Base-by-base conservation (phyloP, 2,888 invertebrate genomes). In the Sinelater perroti region DNA sequence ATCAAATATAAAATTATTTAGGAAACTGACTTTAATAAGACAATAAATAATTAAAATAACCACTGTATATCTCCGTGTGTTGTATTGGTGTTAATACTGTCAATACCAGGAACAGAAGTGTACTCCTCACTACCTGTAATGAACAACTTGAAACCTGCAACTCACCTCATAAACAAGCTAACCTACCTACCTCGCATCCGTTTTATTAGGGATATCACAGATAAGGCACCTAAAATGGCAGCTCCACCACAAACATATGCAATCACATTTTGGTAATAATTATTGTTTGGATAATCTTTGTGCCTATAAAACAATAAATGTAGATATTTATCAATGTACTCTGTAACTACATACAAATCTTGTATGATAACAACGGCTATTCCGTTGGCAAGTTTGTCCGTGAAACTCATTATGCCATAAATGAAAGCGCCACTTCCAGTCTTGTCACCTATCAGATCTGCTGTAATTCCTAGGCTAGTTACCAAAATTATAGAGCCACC, bases 401-500 rank as follows among this genome's bases (percentile, higher is more conserved):
- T 83, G 72, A 96, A 95, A 75, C 95, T 95, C 92, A 96, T 95
- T 8, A 91, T 84, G 3, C 95, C 95, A 73, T 93, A 96, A 1
- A 96, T 90, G 77, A 95, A 95, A 14, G 95, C 95, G 2, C 94
- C 92, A 62, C 88, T 91, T 67, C 91, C 89, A 0, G 90, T 90
- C 71, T 88, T 88, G 24, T 85, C 82, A 10, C 92, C 93, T 52
- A 96, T 94, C 50, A 95, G 81, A 77, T 96, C 95, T 1, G 94
- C 91, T 0, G 93, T 93, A 66, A 95, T 83, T 0, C 93, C 88
- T 33, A 96, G 80, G 70, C 94, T 92, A 1, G 93, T 93, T 18
- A 96, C 90, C 57, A 95, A 79, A 80, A 95, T 87, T 36, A 92
- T 86, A 0, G 95, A 90, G 40, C 92, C 90, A 1, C 91, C 90